Conservation (phyloP, 1,140 invertebrate species). For the Aphelinus certus region DNA sequence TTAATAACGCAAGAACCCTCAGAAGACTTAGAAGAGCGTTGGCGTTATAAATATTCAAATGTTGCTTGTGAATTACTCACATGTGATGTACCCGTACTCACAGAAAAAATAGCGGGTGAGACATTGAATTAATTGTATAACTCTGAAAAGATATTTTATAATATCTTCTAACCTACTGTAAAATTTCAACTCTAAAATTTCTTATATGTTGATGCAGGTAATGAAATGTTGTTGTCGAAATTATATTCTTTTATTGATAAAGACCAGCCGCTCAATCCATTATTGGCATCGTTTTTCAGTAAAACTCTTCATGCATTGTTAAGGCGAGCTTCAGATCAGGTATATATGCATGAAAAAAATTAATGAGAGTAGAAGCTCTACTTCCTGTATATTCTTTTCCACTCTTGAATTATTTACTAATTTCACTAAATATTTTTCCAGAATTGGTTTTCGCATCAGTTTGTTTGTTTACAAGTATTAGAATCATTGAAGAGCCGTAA, state of each 20-base stretch:
- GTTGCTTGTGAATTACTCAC: constrained; percentile 94
- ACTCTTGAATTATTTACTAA: no score
- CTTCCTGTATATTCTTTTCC: no score
- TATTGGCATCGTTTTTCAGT: constrained; percentile 95
- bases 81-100: constrained; percentile 84
- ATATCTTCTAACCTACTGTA: constrained; percentile 2
- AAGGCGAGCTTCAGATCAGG: constrained; percentile 80
- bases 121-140: constrained; percentile 13
- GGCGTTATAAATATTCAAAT: constrained; percentile 90
- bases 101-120: constrained; percentile 80
- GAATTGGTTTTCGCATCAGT: constrained; percentile 92
- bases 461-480: constrained; percentile 88
- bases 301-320: constrained; percentile 91
- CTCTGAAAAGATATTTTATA: background rate
- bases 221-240: constrained; percentile 80
- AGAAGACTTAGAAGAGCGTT: constrained; percentile 77
- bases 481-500: constrained; percentile 88
- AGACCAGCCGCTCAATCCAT: constrained; percentile 88
- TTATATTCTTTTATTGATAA: constrained; percentile 90
- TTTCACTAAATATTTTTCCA: constrained; percentile 56
- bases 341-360: constrained; percentile 55
- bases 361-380: no score
- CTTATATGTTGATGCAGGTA: constrained; percentile 61
- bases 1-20: constrained; percentile 88
- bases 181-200: constrained; percentile 9